These are phyloP conservation scores for Lutraria lutraria DNA, from an alignment of 2,888 invertebrate species.

Conservation along the genomic window DNA sequence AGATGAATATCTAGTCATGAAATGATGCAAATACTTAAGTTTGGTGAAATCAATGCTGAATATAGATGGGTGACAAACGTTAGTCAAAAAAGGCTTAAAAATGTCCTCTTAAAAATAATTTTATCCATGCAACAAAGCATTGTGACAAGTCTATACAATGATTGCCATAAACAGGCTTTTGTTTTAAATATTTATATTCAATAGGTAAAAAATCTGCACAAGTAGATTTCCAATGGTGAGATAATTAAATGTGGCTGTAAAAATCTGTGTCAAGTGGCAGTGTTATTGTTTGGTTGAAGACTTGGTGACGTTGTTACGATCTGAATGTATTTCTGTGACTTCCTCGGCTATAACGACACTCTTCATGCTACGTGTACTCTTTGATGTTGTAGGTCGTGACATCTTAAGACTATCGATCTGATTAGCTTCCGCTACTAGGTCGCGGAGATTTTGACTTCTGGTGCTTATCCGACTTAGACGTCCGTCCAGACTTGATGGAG, in stretches of 20 bases:
- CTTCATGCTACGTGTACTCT: conserved; percentile 46
- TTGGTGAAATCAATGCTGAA: too few relatives aligned
- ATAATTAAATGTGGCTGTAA: neutral
- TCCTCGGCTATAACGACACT: conserved; percentile 60
- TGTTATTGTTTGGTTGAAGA: conserved; percentile 29
- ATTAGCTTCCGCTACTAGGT: conserved; percentile 61
- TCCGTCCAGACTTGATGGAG: conserved; percentile 65
- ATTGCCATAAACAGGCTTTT: too few relatives aligned
- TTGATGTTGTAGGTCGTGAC: conserved; percentile 54
- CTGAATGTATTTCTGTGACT: conserved; percentile 53
- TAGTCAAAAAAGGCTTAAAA: too few relatives aligned
- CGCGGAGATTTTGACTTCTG: conserved; percentile 56
- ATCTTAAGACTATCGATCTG: conserved; percentile 51
- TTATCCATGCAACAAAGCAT: too few relatives aligned
- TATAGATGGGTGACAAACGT: too few relatives aligned
- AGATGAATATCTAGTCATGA: neutral
- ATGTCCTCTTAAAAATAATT: too few relatives aligned
- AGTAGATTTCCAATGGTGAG: too few relatives aligned
- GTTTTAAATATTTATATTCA: too few relatives aligned
- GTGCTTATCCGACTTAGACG: conserved; percentile 61
- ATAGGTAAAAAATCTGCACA: too few relatives aligned
- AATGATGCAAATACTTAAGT: too few relatives aligned
- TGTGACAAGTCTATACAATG: too few relatives aligned
- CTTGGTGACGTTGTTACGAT: conserved; percentile 15
- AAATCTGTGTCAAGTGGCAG: neutral